A percentile compares a stretch with the other conserved stretches of the same genome.
Conservation (phyloP, 2,797 vertebrate species). For the Malacoraja senta region DNA sequence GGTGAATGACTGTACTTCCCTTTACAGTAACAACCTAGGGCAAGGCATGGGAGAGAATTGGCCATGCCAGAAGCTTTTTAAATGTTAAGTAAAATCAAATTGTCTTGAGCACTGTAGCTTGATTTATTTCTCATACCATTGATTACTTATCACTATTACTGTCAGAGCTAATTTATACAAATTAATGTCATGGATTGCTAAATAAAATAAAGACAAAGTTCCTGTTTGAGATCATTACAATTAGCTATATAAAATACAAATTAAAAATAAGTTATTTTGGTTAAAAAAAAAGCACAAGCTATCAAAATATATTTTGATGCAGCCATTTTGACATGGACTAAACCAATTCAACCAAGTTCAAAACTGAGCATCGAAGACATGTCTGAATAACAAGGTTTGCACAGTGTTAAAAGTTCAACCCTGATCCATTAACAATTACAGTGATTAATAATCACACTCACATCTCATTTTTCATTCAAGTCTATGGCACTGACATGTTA, state of each 20-base stretch:
- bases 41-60: not conserved
- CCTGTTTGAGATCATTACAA: not conserved
- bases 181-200: not conserved
- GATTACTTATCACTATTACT: not conserved
- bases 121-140: not conserved
- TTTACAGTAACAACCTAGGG: not conserved
- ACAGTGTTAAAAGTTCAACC: conserved; percentile 15
- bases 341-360: not conserved
- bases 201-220: not conserved
- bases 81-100: not conserved
- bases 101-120: not conserved
- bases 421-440: conserved; percentile 74
- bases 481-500: conserved; percentile 78
- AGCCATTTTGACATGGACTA: not conserved
- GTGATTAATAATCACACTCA: conserved; percentile 88
- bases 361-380: not conserved
- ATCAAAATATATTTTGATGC: not conserved
- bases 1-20: not conserved
- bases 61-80: not conserved
- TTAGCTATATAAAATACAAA: not conserved
- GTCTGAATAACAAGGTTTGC: not conserved
- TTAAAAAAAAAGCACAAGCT: not conserved
- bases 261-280: not conserved
- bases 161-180: not conserved
- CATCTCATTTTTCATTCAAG: conserved; percentile 84